Evolutionary conservation across 2,888 invertebrate species (phyloP), one percentile per base, ranked within the genome.

Genomic region (Mesochorus sp.): DNA sequence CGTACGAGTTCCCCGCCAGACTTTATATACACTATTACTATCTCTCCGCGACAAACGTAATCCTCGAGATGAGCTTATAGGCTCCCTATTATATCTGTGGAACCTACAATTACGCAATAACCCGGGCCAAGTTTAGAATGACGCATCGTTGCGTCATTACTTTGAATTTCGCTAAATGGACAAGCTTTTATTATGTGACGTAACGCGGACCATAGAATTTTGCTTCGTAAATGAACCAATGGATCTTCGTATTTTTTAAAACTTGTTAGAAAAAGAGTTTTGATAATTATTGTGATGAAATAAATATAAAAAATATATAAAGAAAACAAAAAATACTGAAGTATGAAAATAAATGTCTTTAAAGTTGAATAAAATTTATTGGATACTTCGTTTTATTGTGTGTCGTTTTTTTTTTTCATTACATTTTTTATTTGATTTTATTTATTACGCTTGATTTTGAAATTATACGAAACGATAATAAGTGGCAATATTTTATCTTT

Each of bases 401-500:
- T 2, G n/a, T 6, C 2, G 37, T 37, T 10, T 8, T 37, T n/a
- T 3, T 2, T 10, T 2, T 2, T 37, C 37, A 37, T 37, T 10
- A 47, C 12, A n/a, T n/a, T n/a, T n/a, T n/a, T n/a, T n/a, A n/a
- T n/a, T n/a, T n/a, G n/a, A n/a, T n/a, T n/a, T n/a, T n/a, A n/a
- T 39, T 19, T 47, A 42, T 59, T 14, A 8, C 12, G 14, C 39
- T 24, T 12, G n/a, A n/a, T n/a, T n/a, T n/a, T n/a, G n/a, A n/a
- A n/a, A n/a, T n/a, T n/a, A n/a, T n/a, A n/a, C n/a, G 39, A 34
- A 24, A 39, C 37, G 39, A 66, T 74, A 67, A 67, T 74, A 59
- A 28, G 67, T 49, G 66, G 47, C 8, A 39, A 74, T 59, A 26
- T 57, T 34, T 8, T 51, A 37, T 19, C 26, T 55, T 57, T n/a